Evolutionary conservation across 2,797 vertebrate genomes (phyloP).

Genomic region (Xenentodon cancila): DNA sequence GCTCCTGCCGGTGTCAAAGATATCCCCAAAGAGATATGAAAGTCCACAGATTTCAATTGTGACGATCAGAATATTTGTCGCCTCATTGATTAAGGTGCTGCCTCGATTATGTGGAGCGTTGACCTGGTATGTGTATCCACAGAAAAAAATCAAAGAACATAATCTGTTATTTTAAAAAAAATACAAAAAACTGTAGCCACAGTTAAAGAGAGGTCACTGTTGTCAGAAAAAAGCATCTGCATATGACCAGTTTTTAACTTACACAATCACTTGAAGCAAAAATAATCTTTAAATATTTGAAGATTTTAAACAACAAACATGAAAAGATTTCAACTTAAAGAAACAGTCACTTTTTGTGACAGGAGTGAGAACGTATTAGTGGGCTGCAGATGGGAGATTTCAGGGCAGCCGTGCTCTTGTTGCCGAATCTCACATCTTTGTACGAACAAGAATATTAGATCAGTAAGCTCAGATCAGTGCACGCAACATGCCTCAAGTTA

Average conservation of each 20-base stretch:
- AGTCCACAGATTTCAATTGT: too few species aligned
- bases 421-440: constrained; percentile 24
- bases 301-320: too few species aligned
- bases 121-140: constrained; percentile 33
- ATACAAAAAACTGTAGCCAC: constrained; percentile 23
- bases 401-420: background rate
- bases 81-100: too few species aligned
- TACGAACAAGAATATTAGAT: background rate
- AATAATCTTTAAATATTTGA: too few species aligned
- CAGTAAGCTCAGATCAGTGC: constrained; percentile 1
- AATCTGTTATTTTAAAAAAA: background rate
- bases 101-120: constrained; percentile 6
- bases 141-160: constrained; percentile 24
- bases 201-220: constrained; percentile 25
- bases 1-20: background rate
- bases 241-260: background rate
- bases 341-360: constrained; percentile 11
- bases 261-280: too few species aligned
- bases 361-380: constrained; percentile 20
- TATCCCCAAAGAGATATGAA: background rate
- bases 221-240: constrained; percentile 21
- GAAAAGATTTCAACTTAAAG: too few species aligned
- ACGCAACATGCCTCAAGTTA: background rate
- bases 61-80: too few species aligned
- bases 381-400: constrained; percentile 25